Base-by-base conservation (phyloP, 2,113 vertebrate species). In the Plecotus auritus region DNA sequence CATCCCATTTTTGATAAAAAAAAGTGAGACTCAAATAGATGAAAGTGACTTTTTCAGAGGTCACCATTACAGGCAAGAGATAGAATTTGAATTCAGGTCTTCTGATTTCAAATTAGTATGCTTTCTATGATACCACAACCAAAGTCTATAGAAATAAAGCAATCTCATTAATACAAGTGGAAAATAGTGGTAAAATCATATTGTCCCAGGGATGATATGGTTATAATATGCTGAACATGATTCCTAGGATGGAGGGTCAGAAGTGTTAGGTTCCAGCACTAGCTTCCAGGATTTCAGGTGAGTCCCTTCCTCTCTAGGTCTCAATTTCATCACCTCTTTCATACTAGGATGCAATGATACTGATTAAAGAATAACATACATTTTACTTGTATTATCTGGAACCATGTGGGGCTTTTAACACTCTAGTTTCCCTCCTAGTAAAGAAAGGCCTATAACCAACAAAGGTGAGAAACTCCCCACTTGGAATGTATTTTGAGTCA, bases 11-110 rank as follows among this genome's bases (percentile, higher is more conserved):
- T 49, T n/a, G 23, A 73, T 85, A 30, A 83, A 56, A 76, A 94
- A 95, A 94, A 73, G 26, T 64, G 23, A 89, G 47, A 14, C 6
- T 92, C 22, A 73, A 26, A 49, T 59, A 86, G 81, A 2, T 93
- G 12, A 94, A 94, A 93, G 67, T 91, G 42, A 91, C 70, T 89
- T 93, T 32, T 73, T 70, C 49, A 96, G 85, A 87, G 16, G 2
- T 45, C 54, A 88, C 40, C 64, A 47, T 77, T 54, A 91, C 3
- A 91, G 40, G 17, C 3, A 90, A 92, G 16, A 89, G 2, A 78
- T 22, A 37, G 20, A 26, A 80, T 94, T 93, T 96, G 32, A 82
- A 80, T 83, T n/a, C 49, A 88, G 47, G 37, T 72, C 30, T 83
- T 84, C 35, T 56, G 73, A 83, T 32, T 72, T 91, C 9, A n/a